A percentile compares a stretch with the other conserved stretches of the same genome.
phyloP scores from a whole-genome alignment of 2,113 vertebrate genomes.

The Vombatus ursinus region DNA sequence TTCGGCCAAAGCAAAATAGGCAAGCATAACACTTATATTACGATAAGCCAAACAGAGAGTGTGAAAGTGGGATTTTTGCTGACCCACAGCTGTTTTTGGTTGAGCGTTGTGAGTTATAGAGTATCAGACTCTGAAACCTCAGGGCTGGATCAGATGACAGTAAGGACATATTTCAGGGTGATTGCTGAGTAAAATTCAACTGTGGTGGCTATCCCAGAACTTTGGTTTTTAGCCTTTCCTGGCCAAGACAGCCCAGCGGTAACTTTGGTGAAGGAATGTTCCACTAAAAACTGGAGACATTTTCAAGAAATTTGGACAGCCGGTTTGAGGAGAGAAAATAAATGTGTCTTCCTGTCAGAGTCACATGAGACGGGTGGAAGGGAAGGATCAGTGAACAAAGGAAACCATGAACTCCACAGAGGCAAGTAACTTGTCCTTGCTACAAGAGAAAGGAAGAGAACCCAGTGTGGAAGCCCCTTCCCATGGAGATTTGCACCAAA shows the following conservation, averaged over 20 bases:
- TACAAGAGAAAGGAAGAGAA: constrained; percentile 80
- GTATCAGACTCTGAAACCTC: constrained; percentile 52
- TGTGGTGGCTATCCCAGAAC: not conserved
- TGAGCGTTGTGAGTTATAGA: constrained; percentile 46
- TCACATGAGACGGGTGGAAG: not conserved
- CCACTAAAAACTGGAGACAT: not conserved
- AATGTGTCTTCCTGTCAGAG: not conserved
- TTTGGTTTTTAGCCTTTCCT: constrained; percentile 13
- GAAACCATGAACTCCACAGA: constrained; percentile 77
- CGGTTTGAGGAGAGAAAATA: not conserved
- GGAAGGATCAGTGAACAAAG: not conserved
- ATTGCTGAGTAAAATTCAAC: not conserved
- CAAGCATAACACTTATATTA: constrained; percentile 28
- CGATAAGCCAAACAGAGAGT: constrained; percentile 13
- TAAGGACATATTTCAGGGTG: constrained; percentile 41
- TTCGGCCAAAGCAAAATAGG: constrained; percentile 65
- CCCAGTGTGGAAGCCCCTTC: constrained; percentile 73
- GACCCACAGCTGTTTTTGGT: not conserved
- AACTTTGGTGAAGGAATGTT: not conserved
- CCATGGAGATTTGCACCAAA: constrained; percentile 58
- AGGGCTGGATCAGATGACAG: constrained; percentile 40
- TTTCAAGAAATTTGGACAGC: constrained; percentile 5
- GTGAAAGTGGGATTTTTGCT: constrained; percentile 45
- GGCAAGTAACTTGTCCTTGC: constrained; percentile 68
- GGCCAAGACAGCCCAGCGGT: not conserved